Conservation (phyloP, 2,113 vertebrate genomes). For the Electrona antarctica region DNA sequence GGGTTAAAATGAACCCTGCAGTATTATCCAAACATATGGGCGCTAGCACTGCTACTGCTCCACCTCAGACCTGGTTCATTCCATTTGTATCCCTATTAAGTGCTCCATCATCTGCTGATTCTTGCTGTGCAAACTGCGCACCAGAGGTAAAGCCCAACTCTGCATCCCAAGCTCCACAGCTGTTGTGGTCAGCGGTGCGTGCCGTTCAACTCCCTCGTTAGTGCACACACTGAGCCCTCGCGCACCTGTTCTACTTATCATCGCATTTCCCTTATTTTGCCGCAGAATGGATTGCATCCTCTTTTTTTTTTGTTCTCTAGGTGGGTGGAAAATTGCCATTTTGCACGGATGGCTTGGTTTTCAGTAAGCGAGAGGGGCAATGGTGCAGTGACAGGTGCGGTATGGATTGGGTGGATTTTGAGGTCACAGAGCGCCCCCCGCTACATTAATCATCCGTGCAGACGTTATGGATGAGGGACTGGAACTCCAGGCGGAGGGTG, state of each 20-base stretch:
- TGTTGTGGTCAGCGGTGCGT: slow-evolving; percentile 68
- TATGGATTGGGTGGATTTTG: slow-evolving; percentile 61
- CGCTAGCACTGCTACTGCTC: not conserved
- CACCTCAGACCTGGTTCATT: slow-evolving; percentile 22
- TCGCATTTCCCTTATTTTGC: slow-evolving; percentile 32
- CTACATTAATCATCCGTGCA: slow-evolving; percentile 61
- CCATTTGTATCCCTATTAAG: slow-evolving; percentile 53
- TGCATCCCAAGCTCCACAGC: slow-evolving; percentile 59
- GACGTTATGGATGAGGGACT: slow-evolving; percentile 55
- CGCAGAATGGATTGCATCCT: slow-evolving; percentile 41
- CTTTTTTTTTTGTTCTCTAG: slow-evolving; percentile 51
- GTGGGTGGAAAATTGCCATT: slow-evolving; percentile 64
- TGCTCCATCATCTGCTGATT: slow-evolving; percentile 47
- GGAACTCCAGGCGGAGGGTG: slow-evolving; percentile 29
- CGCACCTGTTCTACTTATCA: slow-evolving; percentile 71
- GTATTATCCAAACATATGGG: not conserved
- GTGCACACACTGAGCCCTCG: slow-evolving; percentile 39
- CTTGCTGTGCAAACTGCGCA: slow-evolving; percentile 29
- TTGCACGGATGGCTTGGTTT: slow-evolving; percentile 66
- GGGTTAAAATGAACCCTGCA: too few relatives aligned
- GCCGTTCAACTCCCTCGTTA: slow-evolving; percentile 70
- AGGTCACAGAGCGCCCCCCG: slow-evolving; percentile 59
- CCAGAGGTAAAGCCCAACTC: slow-evolving; percentile 46
- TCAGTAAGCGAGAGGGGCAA: slow-evolving; percentile 53
- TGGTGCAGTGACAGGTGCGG: slow-evolving; percentile 63